These are phyloP conservation scores for Polypterus bichir DNA, from an alignment of 2,113 vertebrate genomes.

Conservation along the genomic window DNA sequence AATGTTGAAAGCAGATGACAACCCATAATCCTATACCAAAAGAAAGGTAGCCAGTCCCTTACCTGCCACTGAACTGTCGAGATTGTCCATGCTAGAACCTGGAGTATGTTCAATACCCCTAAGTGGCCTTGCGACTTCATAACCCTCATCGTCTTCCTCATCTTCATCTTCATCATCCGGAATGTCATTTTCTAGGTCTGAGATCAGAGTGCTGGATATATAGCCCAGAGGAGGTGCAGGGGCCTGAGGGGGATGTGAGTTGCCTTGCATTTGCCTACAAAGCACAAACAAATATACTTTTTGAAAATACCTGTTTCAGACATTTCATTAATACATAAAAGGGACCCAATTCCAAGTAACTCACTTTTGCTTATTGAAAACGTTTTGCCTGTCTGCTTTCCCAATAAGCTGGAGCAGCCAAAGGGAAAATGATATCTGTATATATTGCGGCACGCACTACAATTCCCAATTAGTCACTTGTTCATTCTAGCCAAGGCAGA, in stretches of 20 bases:
- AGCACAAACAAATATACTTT: not conserved
- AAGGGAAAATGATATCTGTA: no score
- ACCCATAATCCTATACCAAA: not conserved
- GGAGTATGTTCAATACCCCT: conserved; percentile 84
- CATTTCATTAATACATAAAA: no score
- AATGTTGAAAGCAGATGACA: no score
- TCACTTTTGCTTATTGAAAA: no score
- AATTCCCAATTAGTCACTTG: no score
- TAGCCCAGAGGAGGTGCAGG: conserved; percentile 89
- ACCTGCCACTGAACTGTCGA: conserved; percentile 97
- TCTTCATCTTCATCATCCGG: conserved; percentile 78
- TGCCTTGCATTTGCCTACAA: conserved; percentile 86
- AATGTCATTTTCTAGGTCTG: conserved; percentile 90
- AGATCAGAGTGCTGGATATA: conserved; percentile 87
- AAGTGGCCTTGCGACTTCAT: conserved; percentile 74
- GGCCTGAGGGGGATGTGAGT: conserved; percentile 80
- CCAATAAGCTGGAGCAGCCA: no score
- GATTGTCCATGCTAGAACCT: conserved; percentile 93
- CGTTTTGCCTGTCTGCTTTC: no score
- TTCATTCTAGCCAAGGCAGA: no score
- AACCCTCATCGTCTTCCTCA: conserved; percentile 80
- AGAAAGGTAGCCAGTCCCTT: conserved; percentile 12
- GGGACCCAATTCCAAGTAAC: no score
- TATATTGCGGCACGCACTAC: no score
- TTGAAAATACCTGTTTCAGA: no score